These are phyloP conservation scores for Halcyon senegalensis DNA, from an alignment of 2,113 vertebrate genomes.

Conservation along the genomic window DNA sequence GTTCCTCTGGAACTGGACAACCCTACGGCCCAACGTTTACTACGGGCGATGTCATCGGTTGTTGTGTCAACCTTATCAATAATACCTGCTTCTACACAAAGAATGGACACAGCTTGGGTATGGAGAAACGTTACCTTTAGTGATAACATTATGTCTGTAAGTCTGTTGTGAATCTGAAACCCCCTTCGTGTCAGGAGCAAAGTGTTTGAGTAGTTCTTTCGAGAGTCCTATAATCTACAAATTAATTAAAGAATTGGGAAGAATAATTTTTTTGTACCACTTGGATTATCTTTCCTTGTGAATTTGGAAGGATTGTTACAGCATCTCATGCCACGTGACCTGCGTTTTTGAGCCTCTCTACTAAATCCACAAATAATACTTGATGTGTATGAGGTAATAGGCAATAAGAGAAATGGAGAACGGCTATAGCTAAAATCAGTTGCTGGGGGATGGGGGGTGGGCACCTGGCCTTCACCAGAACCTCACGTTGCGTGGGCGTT, in stretches of 20 bases:
- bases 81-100: slow-evolving; percentile 89
- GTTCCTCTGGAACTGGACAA: slow-evolving; percentile 86
- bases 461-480: background rate
- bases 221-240: background rate
- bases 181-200: background rate
- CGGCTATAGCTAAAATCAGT: background rate
- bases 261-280: background rate
- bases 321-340: background rate
- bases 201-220: background rate
- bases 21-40: slow-evolving; percentile 86
- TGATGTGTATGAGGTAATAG: background rate
- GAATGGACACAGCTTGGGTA: slow-evolving; percentile 88
- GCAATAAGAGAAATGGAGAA: background rate
- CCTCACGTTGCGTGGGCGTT: background rate
- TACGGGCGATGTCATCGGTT: slow-evolving; percentile 86
- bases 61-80: slow-evolving; percentile 87
- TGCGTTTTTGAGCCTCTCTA: background rate
- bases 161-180: background rate
- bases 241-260: background rate
- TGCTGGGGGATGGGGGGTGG: background rate
- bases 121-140: slow-evolving; percentile 12
- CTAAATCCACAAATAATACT: background rate
- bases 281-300: background rate
- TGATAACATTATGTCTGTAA: background rate
- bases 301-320: background rate